Percentiles rank a stretch among this genome's conserved stretches.
Conservation (phyloP, 2,113 vertebrate species). For the Zosterops japonicus region DNA sequence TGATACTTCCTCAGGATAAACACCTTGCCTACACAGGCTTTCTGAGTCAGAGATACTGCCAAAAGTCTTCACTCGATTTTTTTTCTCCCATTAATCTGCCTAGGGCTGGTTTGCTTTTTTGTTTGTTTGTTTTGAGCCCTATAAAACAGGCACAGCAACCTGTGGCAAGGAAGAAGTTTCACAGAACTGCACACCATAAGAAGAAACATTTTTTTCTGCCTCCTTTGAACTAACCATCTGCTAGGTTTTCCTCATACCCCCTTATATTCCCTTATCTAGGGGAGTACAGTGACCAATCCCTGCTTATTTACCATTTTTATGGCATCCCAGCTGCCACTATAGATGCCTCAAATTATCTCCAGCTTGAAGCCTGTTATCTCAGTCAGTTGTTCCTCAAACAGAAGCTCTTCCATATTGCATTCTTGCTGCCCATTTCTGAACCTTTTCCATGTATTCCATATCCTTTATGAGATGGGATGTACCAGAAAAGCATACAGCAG, state of each 20-base stretch:
- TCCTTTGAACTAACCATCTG: background rate
- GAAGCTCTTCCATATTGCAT: background rate
- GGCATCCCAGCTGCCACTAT: background rate
- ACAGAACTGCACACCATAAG: background rate
- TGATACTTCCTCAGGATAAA: background rate
- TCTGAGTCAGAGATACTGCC: background rate
- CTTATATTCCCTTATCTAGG: background rate
- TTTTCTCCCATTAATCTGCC: background rate
- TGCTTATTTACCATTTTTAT: background rate
- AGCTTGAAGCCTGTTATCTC: background rate
- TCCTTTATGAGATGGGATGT: background rate
- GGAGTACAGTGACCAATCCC: background rate
- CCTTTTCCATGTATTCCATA: background rate
- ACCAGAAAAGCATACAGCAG: background rate
- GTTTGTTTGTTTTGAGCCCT: background rate
- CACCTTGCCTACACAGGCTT: background rate
- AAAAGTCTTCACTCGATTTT: background rate
- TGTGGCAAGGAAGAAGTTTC: background rate
- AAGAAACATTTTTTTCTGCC: background rate
- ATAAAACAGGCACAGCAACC: background rate
- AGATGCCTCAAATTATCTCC: background rate
- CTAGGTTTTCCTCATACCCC: background rate
- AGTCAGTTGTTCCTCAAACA: background rate
- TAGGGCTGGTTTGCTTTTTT: background rate
- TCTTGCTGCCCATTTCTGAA: background rate